Base-by-base conservation (phyloP, 2,797 vertebrate genomes). In the Hyperoplus lanceolatus region DNA sequence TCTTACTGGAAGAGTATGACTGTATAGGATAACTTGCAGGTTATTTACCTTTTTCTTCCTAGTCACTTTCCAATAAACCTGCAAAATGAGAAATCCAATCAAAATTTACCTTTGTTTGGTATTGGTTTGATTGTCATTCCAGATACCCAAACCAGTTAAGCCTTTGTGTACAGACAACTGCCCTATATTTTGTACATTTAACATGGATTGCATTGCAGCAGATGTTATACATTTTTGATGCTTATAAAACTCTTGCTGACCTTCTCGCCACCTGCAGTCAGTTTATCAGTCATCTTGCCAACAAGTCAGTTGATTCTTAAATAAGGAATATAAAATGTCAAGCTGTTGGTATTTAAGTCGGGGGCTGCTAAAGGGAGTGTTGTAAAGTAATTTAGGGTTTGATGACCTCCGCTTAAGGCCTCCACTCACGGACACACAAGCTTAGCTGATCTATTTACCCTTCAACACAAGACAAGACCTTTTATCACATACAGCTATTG, bases 331-430 rank as follows among this genome's bases (percentile, higher is more conserved):
- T 90, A 71, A 59, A 63, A 81, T 90, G 85, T 84, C 87, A 88
- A 54, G 73, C 84, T 83, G 80, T 82, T 75, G 75, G 73, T 85
- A 62, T 88, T 85, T 21, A 48, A 72, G 84, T 83, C 78, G 66
- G 49, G 76, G 81, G 87, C 85, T 85, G 86, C 80, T 86, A 67
- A 75, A 82, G 71, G 21, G 53, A 89, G 85, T 79, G 89, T 90
- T 93, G 91, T 88, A 90, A 92, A 94, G 90, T 92, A 70, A 90
- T 93, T 93, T 88, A 66, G 84, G 82, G 73, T 75, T 38, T 63
- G 71, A n/a, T 88, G 87, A 92, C 90, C 88, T 89, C 85, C 39
- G 79, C 65, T 76, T 51, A 61, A 83, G 73, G 76, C 79, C 72
- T 88, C 75, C 85, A 75, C 85, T 60, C 80, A 81, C 74, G 65